Evolutionary conservation across 2,888 invertebrate species (phyloP).

Genomic region (Drosophila mayaguana): DNA sequence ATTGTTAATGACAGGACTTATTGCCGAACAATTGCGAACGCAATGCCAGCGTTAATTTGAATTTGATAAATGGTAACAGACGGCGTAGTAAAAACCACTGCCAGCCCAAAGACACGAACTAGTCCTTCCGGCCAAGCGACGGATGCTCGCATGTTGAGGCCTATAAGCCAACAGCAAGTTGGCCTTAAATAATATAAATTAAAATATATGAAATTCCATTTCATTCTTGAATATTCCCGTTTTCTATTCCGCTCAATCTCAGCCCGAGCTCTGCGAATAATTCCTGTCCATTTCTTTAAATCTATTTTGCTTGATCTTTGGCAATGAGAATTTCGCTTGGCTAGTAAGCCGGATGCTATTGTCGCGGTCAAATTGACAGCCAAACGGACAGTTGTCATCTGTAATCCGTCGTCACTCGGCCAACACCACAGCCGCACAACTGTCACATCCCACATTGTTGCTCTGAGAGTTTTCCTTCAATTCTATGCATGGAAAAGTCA

Average conservation of each 20-base stretch:
- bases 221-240: not conserved
- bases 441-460: constrained; percentile 1
- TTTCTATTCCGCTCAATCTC: not conserved
- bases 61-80: constrained; percentile 82
- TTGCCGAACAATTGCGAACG: constrained; percentile 55
- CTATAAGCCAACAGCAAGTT: no score
- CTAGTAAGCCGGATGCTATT: constrained; percentile 39
- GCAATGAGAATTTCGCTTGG: not conserved
- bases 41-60: constrained; percentile 75
- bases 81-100: constrained; percentile 8
- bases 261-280: constrained; percentile 18
- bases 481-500: not conserved
- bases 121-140: not conserved
- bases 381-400: constrained; percentile 9
- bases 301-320: constrained; percentile 7
- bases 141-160: no score
- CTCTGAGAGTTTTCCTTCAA: not conserved
- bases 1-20: constrained; percentile 73
- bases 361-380: constrained; percentile 18
- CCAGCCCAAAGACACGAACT: constrained; percentile 6
- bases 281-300: constrained; percentile 3
- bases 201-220: not conserved
- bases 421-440: not conserved
- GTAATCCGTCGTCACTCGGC: constrained; percentile 48
- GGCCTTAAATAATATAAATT: not conserved